Conservation (phyloP, 2,888 invertebrate genomes). For the Ochropleura plecta region DNA sequence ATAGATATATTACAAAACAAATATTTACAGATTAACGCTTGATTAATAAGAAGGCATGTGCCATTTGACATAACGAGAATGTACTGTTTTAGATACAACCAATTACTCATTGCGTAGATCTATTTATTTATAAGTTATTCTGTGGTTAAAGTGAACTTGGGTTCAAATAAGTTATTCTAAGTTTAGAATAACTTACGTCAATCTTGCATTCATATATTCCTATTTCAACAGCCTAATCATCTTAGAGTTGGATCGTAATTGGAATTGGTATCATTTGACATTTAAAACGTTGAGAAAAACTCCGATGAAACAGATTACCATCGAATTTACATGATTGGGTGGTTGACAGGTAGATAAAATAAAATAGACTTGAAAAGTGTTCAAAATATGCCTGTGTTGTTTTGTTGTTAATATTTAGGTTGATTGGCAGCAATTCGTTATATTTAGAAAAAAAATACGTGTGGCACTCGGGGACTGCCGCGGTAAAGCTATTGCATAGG, state of each 20-base stretch:
- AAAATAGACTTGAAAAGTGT: constrained; percentile 23
- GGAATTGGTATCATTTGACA: constrained; percentile 53
- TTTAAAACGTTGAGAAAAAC: constrained; percentile 55
- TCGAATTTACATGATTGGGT: constrained; percentile 51
- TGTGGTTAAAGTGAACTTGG: constrained; percentile 36
- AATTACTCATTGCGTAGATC: constrained; percentile 30
- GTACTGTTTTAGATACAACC: constrained; percentile 21
- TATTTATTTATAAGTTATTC: constrained; percentile 35
- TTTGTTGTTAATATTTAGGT: background rate
- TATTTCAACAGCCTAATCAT: constrained; percentile 55
- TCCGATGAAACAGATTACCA: constrained; percentile 38
- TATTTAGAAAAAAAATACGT: no score
- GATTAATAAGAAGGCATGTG: constrained; percentile 41
- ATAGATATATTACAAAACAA: constrained; percentile 42
- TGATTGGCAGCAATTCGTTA: background rate
- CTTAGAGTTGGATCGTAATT: constrained; percentile 45
- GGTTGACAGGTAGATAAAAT: constrained; percentile 28
- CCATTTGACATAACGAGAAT: constrained; percentile 27
- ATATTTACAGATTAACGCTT: constrained; percentile 32
- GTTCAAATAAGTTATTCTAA: constrained; percentile 51
- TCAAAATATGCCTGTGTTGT: constrained; percentile 26
- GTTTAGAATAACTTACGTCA: constrained; percentile 40
- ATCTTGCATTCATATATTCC: constrained; percentile 57
- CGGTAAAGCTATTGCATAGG: no score
- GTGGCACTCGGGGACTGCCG: no score